A percentile compares a stretch with the other conserved stretches of the same genome.
Conservation (phyloP, 1,140 invertebrate species). For the Drosophila willistoni region DNA sequence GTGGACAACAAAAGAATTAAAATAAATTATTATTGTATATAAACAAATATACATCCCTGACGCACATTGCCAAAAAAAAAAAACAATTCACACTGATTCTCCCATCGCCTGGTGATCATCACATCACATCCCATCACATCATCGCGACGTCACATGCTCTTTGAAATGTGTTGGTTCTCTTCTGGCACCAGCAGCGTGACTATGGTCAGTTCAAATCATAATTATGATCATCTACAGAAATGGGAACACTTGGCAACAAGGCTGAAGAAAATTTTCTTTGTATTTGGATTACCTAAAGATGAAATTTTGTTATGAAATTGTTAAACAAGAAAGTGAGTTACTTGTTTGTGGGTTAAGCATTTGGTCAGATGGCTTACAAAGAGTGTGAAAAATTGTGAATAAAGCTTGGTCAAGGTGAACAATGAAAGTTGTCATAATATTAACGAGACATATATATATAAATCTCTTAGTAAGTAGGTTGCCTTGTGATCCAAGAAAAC, state of each 20-base stretch:
- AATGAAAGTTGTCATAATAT: slow-evolving; percentile 25
- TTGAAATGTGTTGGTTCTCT: not conserved
- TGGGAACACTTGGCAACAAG: slow-evolving; percentile 60
- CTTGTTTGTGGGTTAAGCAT: not conserved
- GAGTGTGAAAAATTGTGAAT: not conserved
- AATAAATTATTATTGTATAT: slow-evolving; percentile 44
- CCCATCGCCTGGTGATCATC: slow-evolving; percentile 10
- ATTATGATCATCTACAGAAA: slow-evolving; percentile 14
- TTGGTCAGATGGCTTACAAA: slow-evolving; percentile 1
- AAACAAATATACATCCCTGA: slow-evolving; percentile 36
- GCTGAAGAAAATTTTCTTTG: slow-evolving; percentile 4
- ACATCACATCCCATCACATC: slow-evolving; percentile 6
- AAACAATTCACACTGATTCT: not conserved
- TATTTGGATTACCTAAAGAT: slow-evolving; percentile 25
- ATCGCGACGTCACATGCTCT: slow-evolving; percentile 41
- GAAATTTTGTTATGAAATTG: slow-evolving; percentile 38
- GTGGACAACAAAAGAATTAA: slow-evolving; percentile 72
- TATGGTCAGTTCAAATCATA: slow-evolving; percentile 63
- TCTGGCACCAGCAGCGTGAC: slow-evolving; percentile 46
- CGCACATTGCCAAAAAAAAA: slow-evolving; percentile 38
- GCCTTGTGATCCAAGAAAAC: slow-evolving; percentile 38
- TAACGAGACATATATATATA: not conserved
- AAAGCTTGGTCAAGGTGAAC: slow-evolving; percentile 43
- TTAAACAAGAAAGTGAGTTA: slow-evolving; percentile 6
- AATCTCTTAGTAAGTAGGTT: slow-evolving; percentile 36